Percentiles rank a stretch among this genome's conserved stretches.
phyloP scores from a whole-genome alignment of 2,797 vertebrate species.

The Pterois miles region DNA sequence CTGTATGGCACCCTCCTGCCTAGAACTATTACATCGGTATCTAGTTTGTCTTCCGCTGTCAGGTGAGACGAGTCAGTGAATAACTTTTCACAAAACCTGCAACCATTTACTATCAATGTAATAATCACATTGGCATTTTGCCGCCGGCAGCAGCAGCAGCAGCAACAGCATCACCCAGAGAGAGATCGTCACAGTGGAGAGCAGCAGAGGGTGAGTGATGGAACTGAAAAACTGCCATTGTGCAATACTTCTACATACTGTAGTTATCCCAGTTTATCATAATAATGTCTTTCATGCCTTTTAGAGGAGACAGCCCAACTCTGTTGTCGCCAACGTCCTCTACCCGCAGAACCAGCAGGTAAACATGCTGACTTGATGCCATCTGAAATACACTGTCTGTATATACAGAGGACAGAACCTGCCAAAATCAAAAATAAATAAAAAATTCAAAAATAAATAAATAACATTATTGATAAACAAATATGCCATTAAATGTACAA shows the following conservation, averaged over 20 bases:
- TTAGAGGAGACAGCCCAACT: conserved; percentile 47
- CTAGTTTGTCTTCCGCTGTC: conserved; percentile 20
- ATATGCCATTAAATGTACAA: too few relatives aligned
- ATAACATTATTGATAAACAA: too few relatives aligned
- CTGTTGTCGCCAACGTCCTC: conserved; percentile 35
- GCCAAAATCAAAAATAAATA: too few relatives aligned
- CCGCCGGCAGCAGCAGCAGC: conserved; percentile 37
- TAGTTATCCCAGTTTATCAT: not conserved
- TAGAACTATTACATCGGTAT: conserved; percentile 32
- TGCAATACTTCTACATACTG: not conserved
- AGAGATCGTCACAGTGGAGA: conserved; percentile 42
- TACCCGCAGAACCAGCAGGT: conserved; percentile 67
- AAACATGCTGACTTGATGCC: conserved; percentile 13
- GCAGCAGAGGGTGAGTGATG: conserved; percentile 60
- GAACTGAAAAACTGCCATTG: not conserved
- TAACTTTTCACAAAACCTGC: not conserved
- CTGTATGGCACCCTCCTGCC: conserved; percentile 69
- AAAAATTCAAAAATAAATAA: too few relatives aligned
- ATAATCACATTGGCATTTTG: not conserved
- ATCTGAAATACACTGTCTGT: not conserved
- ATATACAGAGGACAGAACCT: not conserved
- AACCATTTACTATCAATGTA: not conserved
- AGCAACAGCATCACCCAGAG: conserved; percentile 48
- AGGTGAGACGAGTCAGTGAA: conserved; percentile 57
- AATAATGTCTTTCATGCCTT: conserved; percentile 10